These are phyloP conservation scores for Molanna angustata DNA, from an alignment of 2,888 invertebrate species.

Conservation along the genomic window DNA sequence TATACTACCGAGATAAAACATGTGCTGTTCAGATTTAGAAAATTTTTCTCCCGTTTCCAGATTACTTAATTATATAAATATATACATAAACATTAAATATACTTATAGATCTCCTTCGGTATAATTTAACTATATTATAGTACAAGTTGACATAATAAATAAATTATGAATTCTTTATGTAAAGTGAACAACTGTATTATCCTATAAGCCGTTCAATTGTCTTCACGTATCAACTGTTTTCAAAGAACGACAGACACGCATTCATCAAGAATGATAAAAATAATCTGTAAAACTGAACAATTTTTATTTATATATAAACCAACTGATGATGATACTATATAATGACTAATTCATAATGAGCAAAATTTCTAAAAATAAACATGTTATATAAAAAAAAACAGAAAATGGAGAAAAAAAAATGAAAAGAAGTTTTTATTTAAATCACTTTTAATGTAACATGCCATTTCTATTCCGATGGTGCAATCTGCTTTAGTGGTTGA, in stretches of 20 bases:
- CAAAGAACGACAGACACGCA: background rate
- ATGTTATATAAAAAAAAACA: no score
- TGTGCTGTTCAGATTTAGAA: background rate
- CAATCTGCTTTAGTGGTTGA: no score
- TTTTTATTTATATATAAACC: no score
- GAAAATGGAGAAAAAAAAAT: no score
- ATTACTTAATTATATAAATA: slow-evolving; percentile 16
- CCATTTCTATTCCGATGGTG: no score
- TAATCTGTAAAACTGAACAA: no score
- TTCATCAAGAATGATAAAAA: no score
- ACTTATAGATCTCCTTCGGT: slow-evolving; percentile 10
- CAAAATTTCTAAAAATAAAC: no score
- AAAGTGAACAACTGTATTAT: slow-evolving; percentile 1
- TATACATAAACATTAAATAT: slow-evolving; percentile 16
- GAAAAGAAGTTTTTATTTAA: no score
- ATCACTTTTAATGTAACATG: no score
- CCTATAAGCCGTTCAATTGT: slow-evolving; percentile 3
- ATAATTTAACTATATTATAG: slow-evolving; percentile 33
- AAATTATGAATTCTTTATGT: background rate
- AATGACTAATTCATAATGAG: no score
- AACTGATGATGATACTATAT: no score
- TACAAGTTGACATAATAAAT: background rate
- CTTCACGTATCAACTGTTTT: background rate
- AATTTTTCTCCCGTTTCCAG: background rate
- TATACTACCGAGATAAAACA: background rate